Base-by-base conservation (phyloP, 2,797 vertebrate species). In the Chloroceryle amazona region DNA sequence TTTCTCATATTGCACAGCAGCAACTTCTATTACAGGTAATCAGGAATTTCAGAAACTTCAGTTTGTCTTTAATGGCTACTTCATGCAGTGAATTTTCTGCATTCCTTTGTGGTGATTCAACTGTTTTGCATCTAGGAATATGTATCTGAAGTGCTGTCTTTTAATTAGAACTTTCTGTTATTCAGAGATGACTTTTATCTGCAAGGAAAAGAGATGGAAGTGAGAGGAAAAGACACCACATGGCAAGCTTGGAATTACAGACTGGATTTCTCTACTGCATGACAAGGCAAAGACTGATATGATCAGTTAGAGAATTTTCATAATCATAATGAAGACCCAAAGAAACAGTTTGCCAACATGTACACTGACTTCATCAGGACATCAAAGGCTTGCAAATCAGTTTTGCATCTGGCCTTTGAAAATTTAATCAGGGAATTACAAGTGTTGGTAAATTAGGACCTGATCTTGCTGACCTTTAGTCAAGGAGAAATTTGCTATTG, bases 351-450 rank as follows among this genome's bases (percentile, higher is more conserved):
- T 92, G 33, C 52, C 47, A 87, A 29, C 10, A 9, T 42, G 7
- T 44, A 73, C 28, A 46, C 51, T 66, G 55, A 68, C 20, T 92
- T 94, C 52, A 89, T 28, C 8, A 86, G 49, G 52, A 52, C 80
- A 86, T 94, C 52, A 93, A 91, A 96, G 33, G 10, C 16, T 82
- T 90, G 41, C 18, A 91, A 91, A 94, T 83, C 41, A 93, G 58
- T 93, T 91, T 42, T 94, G 19, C 65, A 93, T 61, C 58, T 90
- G 70, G 58, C 54, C n/a, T 86, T 90, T 81, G 22, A 90, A 93
- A 96, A 95, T 81, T 93, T 88, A 83, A 88, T 93, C 28, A 83
- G 9, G 6, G 33, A 83, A 78, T 86, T 88, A 54, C 49, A 96
- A 62, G 28, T 51, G 22, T 68, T 94, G 57, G 62, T 81, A 95